Evolutionary conservation across 92 coral and sea anemone species (phyloP), one percentile per base, ranked within the genome.

Genomic region (Metridium senile): DNA sequence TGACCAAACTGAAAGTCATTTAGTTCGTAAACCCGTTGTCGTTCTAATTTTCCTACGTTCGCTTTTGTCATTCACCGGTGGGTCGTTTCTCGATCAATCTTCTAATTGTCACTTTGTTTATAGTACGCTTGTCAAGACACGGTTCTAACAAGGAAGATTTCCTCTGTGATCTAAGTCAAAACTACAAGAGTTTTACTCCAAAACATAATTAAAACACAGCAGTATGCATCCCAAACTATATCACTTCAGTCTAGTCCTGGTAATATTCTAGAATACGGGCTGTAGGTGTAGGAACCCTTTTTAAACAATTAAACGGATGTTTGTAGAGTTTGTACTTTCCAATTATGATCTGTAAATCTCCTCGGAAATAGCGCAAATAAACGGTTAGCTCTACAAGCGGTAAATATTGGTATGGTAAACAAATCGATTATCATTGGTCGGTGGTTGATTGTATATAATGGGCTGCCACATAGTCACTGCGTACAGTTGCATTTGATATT

Each of bases 151-250:
- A 7, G 25, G 59, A 54, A 20, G 1, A 61, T 7, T 7, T 6
- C 11, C 33, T 23, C 66, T 61, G 30, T 1, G 33, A 61, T 9
- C 22, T 21, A 3, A 4, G 25, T 18, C 66, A 23, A 61, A 61
- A 61, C 66, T 61, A 27, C 2, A 2, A 7, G 32, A 11, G 22
- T 23, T 61, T 22, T 61, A 7, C 13, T 21, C 30, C 6, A 61
- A 23, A 61, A 61, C 4, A 19, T 26, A 61, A 61, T 61, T 61
- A 61, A 61, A 61, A 61, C 66, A 2, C 66, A 61, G 66, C 66
- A 18, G 30, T 7, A 61, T 22, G 32, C 19, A 61, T 10, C 7
- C 66, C 3, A 23, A 61, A 23, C 61, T 11, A 61, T 54, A 27
- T 22, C 61, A 3, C 6, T 22, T 54, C 4, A 8, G 9, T 54